Percentiles rank a stretch among this genome's conserved stretches.
Evolutionary conservation across 2,888 invertebrate species (phyloP).

Genomic region (Sphecodes monilicornis): DNA sequence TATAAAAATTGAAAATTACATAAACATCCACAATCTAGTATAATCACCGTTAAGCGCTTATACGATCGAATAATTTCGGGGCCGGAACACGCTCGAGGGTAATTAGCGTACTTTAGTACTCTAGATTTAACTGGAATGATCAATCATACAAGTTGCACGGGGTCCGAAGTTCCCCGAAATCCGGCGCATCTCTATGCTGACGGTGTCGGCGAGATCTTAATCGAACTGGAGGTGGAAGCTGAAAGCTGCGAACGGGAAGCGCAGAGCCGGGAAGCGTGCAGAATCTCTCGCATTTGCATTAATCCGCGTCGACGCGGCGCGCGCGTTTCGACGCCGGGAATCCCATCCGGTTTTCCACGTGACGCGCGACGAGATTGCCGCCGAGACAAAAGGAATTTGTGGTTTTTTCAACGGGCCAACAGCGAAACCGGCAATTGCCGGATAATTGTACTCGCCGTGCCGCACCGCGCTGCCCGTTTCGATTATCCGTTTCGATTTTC

Average conservation of each 20-base stretch:
- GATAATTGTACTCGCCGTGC: background rate
- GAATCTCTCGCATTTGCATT: slow-evolving; percentile 21
- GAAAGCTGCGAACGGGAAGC: slow-evolving; percentile 4
- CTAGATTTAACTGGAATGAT: slow-evolving; percentile 61
- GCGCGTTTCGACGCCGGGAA: background rate
- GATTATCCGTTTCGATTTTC: slow-evolving; percentile 8
- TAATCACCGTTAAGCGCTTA: slow-evolving; percentile 59
- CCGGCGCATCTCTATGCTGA: slow-evolving; percentile 18
- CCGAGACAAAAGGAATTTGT: slow-evolving; percentile 7
- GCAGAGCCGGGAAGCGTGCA: background rate
- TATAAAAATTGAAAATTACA: no score
- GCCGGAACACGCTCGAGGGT: slow-evolving; percentile 39
- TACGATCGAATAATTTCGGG: slow-evolving; percentile 59
- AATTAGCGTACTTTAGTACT: slow-evolving; percentile 56
- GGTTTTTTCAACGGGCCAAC: slow-evolving; percentile 4
- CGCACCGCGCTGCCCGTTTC: background rate
- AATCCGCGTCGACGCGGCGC: slow-evolving; percentile 18
- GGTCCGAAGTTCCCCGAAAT: slow-evolving; percentile 24
- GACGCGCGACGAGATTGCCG: slow-evolving; percentile 9
- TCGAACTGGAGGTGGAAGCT: slow-evolving; percentile 34
- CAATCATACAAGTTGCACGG: slow-evolving; percentile 56
- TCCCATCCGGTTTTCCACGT: slow-evolving; percentile 3
- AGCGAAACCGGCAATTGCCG: slow-evolving; percentile 7
- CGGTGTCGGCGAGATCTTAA: slow-evolving; percentile 46
- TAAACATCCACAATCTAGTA: no score